A percentile compares a stretch with the other conserved stretches of the same genome.
Conservation (phyloP, 2,797 vertebrate species). For the Peromyscus eremicus region DNA sequence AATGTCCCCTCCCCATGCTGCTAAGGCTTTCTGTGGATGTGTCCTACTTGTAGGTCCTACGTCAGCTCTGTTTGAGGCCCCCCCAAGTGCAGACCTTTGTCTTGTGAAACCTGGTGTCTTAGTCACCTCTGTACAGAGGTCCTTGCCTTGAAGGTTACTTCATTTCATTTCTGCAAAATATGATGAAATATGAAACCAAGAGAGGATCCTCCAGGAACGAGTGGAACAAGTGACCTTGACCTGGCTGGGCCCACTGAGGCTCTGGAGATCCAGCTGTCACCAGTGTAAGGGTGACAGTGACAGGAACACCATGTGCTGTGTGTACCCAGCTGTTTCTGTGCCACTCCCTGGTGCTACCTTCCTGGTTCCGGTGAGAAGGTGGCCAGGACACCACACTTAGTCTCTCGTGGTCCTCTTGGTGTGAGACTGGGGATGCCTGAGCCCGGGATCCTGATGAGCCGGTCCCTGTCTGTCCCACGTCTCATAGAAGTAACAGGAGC, state of each 20-base stretch:
- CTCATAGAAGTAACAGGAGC: background rate
- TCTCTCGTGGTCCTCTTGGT: background rate
- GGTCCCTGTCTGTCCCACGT: background rate
- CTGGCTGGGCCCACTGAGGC: background rate
- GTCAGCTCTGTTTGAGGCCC: background rate
- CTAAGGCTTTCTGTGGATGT: background rate
- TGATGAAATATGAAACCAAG: background rate
- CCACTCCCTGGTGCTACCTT: background rate
- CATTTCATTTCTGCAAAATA: background rate
- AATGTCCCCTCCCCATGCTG: background rate
- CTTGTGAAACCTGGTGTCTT: background rate
- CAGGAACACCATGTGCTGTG: background rate
- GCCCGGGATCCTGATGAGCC: background rate
- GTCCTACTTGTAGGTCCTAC: background rate
- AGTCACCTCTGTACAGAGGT: constrained; percentile 43
- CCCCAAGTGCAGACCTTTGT: constrained; percentile 46
- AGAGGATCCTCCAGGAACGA: background rate
- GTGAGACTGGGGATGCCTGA: no score
- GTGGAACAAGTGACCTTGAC: no score
- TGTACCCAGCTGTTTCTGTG: background rate
- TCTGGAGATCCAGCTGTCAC: background rate
- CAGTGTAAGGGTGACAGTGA: background rate
- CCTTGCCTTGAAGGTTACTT: background rate
- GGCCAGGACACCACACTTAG: background rate
- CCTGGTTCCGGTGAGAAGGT: background rate